Base-by-base conservation (phyloP, 2,888 invertebrate species). In the Chirona hameri region DNA sequence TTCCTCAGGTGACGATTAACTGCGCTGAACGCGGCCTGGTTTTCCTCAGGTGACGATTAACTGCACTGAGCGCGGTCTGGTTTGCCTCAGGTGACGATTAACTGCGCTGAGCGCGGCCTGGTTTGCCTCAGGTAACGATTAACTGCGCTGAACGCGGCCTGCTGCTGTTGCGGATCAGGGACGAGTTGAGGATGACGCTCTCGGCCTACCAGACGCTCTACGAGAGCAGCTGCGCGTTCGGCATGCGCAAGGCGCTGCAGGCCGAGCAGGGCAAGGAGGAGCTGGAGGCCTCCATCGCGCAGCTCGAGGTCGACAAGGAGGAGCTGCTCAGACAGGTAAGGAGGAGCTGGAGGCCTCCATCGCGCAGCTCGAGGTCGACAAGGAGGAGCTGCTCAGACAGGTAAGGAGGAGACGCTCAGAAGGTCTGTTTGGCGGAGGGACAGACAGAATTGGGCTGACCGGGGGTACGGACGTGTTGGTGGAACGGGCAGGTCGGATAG, bases 221-320 rank as follows among this genome's bases (percentile, higher is more conserved):
- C 87, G 98, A 98, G 88, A 98, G 98, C 88, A 97, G 98, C 82
- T 95, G 98, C 82, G 98, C 98, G 0, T 99, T 98, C 88, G 98
- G 98, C 48, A 96, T 99, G 93, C 92, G 98, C 84, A 99, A 99
- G 90, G 97, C 98, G n/a, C 89, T 99, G 83, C 95, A 96, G 91
- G 93, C 95, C 0, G 96, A 96, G 87, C 94, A 95, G 90, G 94
- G 95, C 29, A 96, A 96, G 87, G 93, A 94, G 84, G 93, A 94
- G 88, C 89, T 94, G 65, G 91, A 94, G 87, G 92, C 92, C 82
- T 91, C 92, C 87, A 93, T 95, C 0, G 92, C 93, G 81, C 90
- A 91, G 82, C 88, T 96, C 83, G 92, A 92, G 87, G 87, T 89
- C 0, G 92, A 94, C 86, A 93, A 93, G 84, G 88, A 90, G 1